Evolutionary conservation across 2,113 vertebrate genomes (phyloP), one percentile per base, ranked within the genome.

Genomic region (Atherinomorus stipes): DNA sequence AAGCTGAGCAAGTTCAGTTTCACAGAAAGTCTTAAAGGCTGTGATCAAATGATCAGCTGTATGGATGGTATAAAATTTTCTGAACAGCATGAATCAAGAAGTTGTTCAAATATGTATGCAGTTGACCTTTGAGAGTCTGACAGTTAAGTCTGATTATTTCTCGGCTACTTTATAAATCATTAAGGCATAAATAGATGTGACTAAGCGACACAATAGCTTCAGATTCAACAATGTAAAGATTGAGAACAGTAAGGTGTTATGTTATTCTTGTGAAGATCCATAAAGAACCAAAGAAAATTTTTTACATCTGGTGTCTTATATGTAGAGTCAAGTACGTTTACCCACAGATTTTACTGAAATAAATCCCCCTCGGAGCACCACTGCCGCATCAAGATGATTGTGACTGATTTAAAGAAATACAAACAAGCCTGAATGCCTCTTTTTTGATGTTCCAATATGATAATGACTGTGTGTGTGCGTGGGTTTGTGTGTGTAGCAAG

Each of bases 91-190:
- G 0, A 60, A 60, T 31, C 19, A 13, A 60, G 53, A 54, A 47
- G 49, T 40, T 64, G 31, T n/a, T 81, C 44, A 77, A 70, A 62
- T 62, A 68, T 31, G 42, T 23, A 28, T 10, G 18, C 19, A 13
- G 67, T 25, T 22, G n/a, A 57, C 54, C 23, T 34, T 42, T 16
- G 28, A 31, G 19, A 1, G 42, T 47, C 23, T 44, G 21, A 28
- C 34, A 56, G 57, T 69, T 69, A 60, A 22, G 47, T 61, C 42
- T 2, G 52, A 76, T 26, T 60, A 42, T 11, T 34, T 5, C 4
- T 9, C 31, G 9, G 1, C 9, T 34, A 34, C 1, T 34, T 34
- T 34, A 1, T 34, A 8, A 34, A 34, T 34, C 31, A 34, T 7
- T 34, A 34, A 34, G 31, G 3, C 31, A 7, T 9, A 7, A 34